Evolutionary conservation across 92 coral and sea anemone species (phyloP).

Genomic region (Nematostella vectensis): DNA sequence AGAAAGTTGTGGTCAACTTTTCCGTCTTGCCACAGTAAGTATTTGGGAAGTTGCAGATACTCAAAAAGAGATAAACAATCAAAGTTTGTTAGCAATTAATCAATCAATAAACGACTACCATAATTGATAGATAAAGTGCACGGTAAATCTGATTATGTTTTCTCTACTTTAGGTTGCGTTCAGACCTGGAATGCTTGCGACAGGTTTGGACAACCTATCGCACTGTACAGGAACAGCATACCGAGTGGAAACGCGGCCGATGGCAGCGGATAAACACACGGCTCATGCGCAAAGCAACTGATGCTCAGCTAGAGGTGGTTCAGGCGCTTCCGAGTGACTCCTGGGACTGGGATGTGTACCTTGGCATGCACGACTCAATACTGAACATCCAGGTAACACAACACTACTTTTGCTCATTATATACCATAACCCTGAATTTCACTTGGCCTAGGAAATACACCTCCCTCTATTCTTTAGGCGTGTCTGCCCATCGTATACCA

Average conservation of each 20-base stretch:
- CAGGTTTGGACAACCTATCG: constrained; percentile 92
- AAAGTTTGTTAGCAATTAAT: too few species aligned
- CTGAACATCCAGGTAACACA: constrained; percentile 83
- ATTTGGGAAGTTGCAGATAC: not conserved
- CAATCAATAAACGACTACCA: too few species aligned
- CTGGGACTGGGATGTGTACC: constrained; percentile 80
- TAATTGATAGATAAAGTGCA: too few species aligned
- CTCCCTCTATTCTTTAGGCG: too few species aligned
- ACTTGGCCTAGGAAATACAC: too few species aligned
- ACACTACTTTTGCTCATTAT: too few species aligned
- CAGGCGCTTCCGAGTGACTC: constrained; percentile 65
- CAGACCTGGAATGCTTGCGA: constrained; percentile 86
- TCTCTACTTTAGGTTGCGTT: constrained; percentile 45
- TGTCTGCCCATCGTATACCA: too few species aligned
- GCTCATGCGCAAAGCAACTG: constrained; percentile 86
- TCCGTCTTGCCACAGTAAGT: constrained; percentile 94
- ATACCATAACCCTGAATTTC: too few species aligned
- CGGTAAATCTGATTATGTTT: not conserved
- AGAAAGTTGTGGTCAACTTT: constrained; percentile 93
- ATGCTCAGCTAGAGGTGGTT: constrained; percentile 72
- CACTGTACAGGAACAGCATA: constrained; percentile 89
- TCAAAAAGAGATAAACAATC: too few species aligned
- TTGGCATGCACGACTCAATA: constrained; percentile 81
- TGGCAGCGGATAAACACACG: constrained; percentile 97
- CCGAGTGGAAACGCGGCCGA: constrained; percentile 94